Evolutionary conservation across 37 sponge, comb jelly and placozoan species (phyloP), one percentile per base, ranked within the genome.

Genomic region (Theonella swinhoei): DNA sequence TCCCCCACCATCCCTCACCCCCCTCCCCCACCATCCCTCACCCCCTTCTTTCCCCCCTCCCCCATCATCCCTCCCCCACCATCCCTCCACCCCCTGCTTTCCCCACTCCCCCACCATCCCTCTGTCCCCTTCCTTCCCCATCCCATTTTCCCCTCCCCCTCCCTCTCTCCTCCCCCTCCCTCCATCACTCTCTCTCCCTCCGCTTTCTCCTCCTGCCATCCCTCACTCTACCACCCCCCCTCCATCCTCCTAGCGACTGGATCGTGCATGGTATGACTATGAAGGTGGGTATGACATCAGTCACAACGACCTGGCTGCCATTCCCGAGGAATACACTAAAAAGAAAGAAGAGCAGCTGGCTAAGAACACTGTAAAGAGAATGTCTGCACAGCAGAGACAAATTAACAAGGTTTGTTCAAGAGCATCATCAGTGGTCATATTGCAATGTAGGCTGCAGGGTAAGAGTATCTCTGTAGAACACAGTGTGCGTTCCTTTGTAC

Each of bases 221-320:
- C 25, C 22, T 66, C 11, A 23, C 11, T 65, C 28, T 19, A 7
- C 3, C n/a, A n/a, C n/a, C n/a, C n/a, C n/a, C n/a, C n/a, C n/a
- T n/a, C n/a, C n/a, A n/a, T n/a, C n/a, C 14, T 47, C 69, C 38
- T 62, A 97, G 94, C 72, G 92, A 24, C 76, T 99, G 80, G 99
- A 99, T 39, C 88, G 99, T n/a, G 97, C 96, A 17, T 99, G 99
- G 99, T 99, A 99, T 47, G 96, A 92, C 79, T 71, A 89, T 84
- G 99, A 99, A 79, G 90, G 90, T 59, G 94, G 91, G 0, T 99
- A 97, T 81, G 97, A 99, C 82, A 95, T 92, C 31, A 88, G 88
- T 42, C 88, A 93, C 76, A 95, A 97, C 40, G 94, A 95, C 5
- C 91, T 99, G 82, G 95, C 97, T 80, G 86, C 86, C 77, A 85